Evolutionary conservation across 2,797 vertebrate species (phyloP).

Genomic region (Chromis chromis): DNA sequence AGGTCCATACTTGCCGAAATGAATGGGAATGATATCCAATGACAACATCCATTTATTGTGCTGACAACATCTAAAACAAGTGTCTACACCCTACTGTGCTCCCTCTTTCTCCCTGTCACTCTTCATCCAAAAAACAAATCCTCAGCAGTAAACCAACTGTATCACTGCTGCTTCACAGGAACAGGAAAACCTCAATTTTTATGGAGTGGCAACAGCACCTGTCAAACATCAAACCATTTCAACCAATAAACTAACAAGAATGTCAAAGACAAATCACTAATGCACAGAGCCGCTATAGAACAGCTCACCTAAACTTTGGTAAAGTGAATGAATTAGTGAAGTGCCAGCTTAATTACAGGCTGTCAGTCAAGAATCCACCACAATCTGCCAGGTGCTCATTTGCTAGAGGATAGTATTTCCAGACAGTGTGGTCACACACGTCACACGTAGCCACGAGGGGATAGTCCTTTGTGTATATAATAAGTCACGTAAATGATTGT

Average conservation of each 20-base stretch:
- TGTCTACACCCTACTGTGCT: background rate
- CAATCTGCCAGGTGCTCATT: slow-evolving; percentile 38
- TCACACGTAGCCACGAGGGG: slow-evolving; percentile 13
- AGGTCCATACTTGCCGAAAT: too few relatives aligned
- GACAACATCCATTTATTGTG: too few relatives aligned
- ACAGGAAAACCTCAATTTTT: slow-evolving; percentile 20
- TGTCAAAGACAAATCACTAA: background rate
- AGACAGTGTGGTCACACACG: slow-evolving; percentile 17
- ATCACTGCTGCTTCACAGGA: slow-evolving; percentile 25
- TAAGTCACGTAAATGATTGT: slow-evolving; percentile 66
- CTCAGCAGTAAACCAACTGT: background rate
- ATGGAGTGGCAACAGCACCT: slow-evolving; percentile 12
- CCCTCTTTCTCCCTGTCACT: background rate
- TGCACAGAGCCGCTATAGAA: background rate
- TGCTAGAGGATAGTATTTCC: slow-evolving; percentile 23
- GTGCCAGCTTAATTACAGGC: slow-evolving; percentile 51
- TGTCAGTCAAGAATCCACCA: slow-evolving; percentile 48
- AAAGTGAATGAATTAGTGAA: slow-evolving; percentile 41
- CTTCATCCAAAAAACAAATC: slow-evolving; percentile 28
- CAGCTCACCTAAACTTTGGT: slow-evolving; percentile 2
- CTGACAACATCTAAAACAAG: too few relatives aligned
- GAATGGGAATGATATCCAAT: too few relatives aligned
- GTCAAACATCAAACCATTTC: slow-evolving; percentile 25
- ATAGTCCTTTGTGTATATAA: slow-evolving; percentile 48
- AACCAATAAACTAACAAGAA: slow-evolving; percentile 17